Base-by-base conservation (phyloP, 2,113 vertebrate species). In the Calypte anna region DNA sequence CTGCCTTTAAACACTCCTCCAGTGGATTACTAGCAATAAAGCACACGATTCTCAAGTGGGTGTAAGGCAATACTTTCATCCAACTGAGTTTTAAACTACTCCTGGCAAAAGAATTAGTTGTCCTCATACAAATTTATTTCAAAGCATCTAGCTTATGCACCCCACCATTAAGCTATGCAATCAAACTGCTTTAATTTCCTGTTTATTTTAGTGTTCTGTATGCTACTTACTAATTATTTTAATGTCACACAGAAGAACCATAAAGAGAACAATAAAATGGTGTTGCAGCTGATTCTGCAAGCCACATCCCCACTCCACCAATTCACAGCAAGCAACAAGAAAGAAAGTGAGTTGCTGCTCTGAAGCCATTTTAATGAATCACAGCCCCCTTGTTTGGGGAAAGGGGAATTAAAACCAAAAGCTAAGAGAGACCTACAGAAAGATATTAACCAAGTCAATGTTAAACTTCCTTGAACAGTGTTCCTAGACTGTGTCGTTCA, bases 131-230 rank as follows among this genome's bases (percentile, higher is more conserved):
- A 73, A 7, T 68, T 77, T 94, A 55, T 90, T 94, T 68, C 10
- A 54, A 82, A 88, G 53, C 58, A 94, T 75, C 82, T 72, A 89
- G 62, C 77, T 90, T 40, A 55, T 94, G 70, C 67, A 92, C 54
- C 83, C 69, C 70, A 86, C 68, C 64, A 59, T 79, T 88, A 95
- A 91, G 50, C 44, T 74, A 36, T 38, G 76, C 80, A 94, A 93
- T 91, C 88, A 93, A 83, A 76, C 62, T 51, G 40, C 81, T 93
- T 96, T 94, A 91, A 90, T 96, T 96, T 96, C 96, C 84, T 95
- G 86, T 91, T 94, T 96, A 74, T 87, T 95, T 94, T 53, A 67
- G 58, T 82, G 89, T 28, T 90, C 61, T 95, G 68, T 78, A 64
- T 57, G 64, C 46, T 66, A 74, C 84, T 96, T 92, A 90, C 93